Evolutionary conservation across 2,113 vertebrate genomes (phyloP).

Genomic region (Leiothrix lutea): DNA sequence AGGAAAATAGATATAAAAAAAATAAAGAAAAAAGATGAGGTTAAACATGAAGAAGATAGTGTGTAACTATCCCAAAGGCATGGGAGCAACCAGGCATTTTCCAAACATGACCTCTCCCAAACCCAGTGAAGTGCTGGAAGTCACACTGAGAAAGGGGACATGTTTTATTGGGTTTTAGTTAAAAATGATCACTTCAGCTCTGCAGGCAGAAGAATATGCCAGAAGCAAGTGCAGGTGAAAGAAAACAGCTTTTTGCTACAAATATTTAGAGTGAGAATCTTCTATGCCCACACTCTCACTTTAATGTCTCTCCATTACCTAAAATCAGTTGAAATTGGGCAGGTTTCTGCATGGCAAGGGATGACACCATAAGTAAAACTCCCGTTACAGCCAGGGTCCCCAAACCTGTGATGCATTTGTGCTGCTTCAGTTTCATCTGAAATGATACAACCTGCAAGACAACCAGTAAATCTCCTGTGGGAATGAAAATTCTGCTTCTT

Average conservation of each 20-base stretch:
- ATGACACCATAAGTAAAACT: neutral
- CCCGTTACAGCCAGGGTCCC: neutral
- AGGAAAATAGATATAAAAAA: neutral
- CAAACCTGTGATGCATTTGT: neutral
- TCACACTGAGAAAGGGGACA: neutral
- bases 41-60: neutral
- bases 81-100: neutral
- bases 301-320: rapidly evolving
- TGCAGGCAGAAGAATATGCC: neutral
- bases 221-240: neutral
- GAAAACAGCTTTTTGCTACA: neutral
- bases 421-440: neutral
- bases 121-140: neutral
- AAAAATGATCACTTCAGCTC: neutral
- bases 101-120: neutral
- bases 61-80: neutral
- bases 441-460: neutral
- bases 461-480: neutral
- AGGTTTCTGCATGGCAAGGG: neutral
- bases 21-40: neutral
- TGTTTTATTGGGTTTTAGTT: neutral
- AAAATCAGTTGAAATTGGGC: neutral
- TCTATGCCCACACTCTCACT: neutral
- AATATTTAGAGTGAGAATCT: neutral
- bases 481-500: neutral